These are phyloP conservation scores for Miichthys miiuy DNA, from an alignment of 2,797 vertebrate genomes.

Conservation along the genomic window DNA sequence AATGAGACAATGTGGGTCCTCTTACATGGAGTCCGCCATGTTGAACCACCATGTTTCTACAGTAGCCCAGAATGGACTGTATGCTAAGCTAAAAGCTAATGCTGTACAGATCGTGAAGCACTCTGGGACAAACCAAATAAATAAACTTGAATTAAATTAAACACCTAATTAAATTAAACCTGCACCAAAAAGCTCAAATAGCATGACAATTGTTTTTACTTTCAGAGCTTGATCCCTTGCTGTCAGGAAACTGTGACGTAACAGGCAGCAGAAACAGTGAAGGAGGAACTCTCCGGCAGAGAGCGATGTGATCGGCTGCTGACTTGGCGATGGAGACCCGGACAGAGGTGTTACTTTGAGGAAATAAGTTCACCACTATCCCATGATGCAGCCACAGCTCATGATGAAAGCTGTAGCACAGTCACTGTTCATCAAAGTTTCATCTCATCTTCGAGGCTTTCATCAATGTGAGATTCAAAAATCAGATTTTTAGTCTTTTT, in stretches of 20 bases:
- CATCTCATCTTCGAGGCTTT: neutral
- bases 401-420: too few species aligned
- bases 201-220: slow-evolving; percentile 21
- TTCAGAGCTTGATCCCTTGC: slow-evolving; percentile 78
- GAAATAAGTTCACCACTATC: too few species aligned
- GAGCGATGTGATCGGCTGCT: slow-evolving; percentile 76
- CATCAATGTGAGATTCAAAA: neutral
- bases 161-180: too few species aligned
- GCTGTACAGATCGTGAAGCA: neutral
- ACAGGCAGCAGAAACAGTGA: slow-evolving; percentile 29
- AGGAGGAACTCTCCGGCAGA: slow-evolving; percentile 82
- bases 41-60: too few species aligned
- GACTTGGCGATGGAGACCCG: neutral
- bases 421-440: neutral
- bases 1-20: too few species aligned
- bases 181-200: neutral
- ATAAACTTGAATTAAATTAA: too few species aligned
- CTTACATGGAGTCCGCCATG: too few species aligned
- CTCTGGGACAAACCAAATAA: neutral
- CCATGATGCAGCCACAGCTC: neutral
- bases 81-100: neutral
- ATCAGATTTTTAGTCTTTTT: neutral
- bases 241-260: slow-evolving; percentile 41
- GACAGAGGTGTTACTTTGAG: neutral
- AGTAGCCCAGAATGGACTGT: too few species aligned